phyloP scores from a whole-genome alignment of 2,797 vertebrate genomes.

The Diceros bicornis region DNA sequence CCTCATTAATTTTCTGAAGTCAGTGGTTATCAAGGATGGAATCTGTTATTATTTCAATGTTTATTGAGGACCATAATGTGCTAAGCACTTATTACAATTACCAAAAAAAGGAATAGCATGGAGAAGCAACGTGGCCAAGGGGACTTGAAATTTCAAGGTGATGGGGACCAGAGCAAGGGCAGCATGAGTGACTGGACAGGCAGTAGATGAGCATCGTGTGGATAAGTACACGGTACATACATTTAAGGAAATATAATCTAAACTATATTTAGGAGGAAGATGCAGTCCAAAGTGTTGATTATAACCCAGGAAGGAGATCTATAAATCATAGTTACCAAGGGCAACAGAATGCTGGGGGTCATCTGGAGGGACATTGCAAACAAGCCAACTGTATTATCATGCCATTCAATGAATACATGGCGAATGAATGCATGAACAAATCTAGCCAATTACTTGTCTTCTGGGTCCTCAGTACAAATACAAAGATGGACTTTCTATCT shows the following conservation, averaged over 20 bases:
- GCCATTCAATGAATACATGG: background rate
- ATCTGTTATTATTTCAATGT: conserved; percentile 44
- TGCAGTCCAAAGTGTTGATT: background rate
- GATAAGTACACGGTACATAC: background rate
- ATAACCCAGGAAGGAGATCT: background rate
- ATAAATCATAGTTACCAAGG: background rate
- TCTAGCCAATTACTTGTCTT: background rate
- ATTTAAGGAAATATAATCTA: background rate
- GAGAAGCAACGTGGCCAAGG: background rate
- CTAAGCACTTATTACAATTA: background rate
- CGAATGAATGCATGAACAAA: background rate
- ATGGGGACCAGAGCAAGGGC: background rate
- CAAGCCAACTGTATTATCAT: background rate
- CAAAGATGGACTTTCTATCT: background rate
- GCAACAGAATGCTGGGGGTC: background rate
- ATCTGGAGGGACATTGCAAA: background rate
- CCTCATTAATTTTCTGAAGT: background rate
- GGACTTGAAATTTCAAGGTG: background rate
- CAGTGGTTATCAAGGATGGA: background rate
- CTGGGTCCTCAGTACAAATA: background rate
- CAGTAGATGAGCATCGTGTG: background rate
- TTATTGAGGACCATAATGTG: background rate
- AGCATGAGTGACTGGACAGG: background rate
- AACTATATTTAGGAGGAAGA: conserved; percentile 21
- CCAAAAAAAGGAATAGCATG: background rate